Evolutionary conservation across 2,888 invertebrate species (phyloP).

Genomic region (Ichneumoninae sp.): DNA sequence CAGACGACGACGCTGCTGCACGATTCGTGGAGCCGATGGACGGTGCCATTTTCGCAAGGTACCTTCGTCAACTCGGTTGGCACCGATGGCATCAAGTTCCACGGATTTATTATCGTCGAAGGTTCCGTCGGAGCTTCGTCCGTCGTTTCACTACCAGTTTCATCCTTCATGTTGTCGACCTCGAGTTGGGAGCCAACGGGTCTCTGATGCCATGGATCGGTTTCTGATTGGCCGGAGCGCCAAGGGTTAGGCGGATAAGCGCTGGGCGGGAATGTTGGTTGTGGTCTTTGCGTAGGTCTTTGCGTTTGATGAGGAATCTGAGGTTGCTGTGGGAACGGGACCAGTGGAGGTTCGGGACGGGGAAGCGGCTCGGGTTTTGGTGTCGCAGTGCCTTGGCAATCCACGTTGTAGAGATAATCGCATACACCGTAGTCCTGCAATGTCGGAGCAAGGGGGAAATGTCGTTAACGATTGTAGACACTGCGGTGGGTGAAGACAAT

Average conservation of each 20-base stretch:
- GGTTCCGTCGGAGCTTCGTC: slow-evolving; percentile 52
- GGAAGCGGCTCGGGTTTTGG: slow-evolving; percentile 73
- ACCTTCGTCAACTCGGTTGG: slow-evolving; percentile 73
- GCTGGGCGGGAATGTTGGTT: slow-evolving; percentile 69
- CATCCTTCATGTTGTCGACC: slow-evolving; percentile 67
- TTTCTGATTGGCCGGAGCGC: slow-evolving; percentile 59
- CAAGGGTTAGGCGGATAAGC: slow-evolving; percentile 71
- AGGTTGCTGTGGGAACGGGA: slow-evolving; percentile 37
- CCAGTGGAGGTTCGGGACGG: slow-evolving; percentile 29
- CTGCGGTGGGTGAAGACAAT: background rate
- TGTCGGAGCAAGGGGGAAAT: slow-evolving; percentile 12
- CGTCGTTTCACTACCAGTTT: slow-evolving; percentile 13
- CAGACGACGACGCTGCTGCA: slow-evolving; percentile 79
- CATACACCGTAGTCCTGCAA: slow-evolving; percentile 88
- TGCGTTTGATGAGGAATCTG: slow-evolving; percentile 59
- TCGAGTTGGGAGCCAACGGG: slow-evolving; percentile 69
- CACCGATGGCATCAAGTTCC: slow-evolving; percentile 74
- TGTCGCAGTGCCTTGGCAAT: slow-evolving; percentile 85
- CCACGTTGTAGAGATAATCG: slow-evolving; percentile 87
- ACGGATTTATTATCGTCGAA: slow-evolving; percentile 72
- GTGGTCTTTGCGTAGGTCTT: slow-evolving; percentile 68
- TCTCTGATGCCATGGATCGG: slow-evolving; percentile 76
- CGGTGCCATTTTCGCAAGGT: slow-evolving; percentile 76
- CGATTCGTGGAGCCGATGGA: slow-evolving; percentile 76
- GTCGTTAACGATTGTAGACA: background rate